Evolutionary conservation across 2,797 vertebrate species (phyloP).

Genomic region (Aselliscus stoliczkanus): DNA sequence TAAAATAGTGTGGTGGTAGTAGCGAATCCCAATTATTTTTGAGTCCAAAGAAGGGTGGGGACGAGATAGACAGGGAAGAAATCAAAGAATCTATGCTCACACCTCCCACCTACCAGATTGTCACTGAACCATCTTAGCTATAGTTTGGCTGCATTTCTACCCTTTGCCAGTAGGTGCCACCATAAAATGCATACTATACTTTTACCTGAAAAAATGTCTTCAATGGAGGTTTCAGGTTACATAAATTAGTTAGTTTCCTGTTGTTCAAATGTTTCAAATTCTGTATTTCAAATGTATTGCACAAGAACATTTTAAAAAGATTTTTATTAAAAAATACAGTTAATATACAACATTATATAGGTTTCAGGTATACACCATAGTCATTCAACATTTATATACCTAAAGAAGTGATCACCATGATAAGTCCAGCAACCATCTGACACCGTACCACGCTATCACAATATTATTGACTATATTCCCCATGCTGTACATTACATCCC

Average conservation of each 20-base stretch:
- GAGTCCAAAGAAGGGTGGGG: not conserved
- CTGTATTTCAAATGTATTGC: not conserved
- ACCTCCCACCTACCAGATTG: not conserved
- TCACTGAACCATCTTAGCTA: not conserved
- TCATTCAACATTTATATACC: no score
- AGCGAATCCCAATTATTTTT: not conserved
- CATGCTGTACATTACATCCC: no score
- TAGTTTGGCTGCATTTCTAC: slow-evolving; percentile 34
- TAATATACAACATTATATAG: not conserved
- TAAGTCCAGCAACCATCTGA: no score
- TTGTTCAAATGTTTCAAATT: slow-evolving; percentile 21
- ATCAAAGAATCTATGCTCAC: not conserved
- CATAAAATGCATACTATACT: slow-evolving; percentile 30
- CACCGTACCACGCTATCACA: no score
- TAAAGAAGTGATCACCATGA: no score
- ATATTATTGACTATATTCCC: no score
- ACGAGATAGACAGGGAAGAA: not conserved
- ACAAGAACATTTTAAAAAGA: not conserved
- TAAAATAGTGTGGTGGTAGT: not conserved
- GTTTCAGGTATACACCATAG: no score
- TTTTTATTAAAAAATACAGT: no score
- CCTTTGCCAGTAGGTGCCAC: slow-evolving; percentile 63
- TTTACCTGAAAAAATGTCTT: slow-evolving; percentile 12
- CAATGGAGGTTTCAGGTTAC: not conserved
- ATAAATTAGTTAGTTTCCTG: not conserved